A percentile compares a stretch with the other conserved stretches of the same genome.
phyloP scores from a whole-genome alignment of 2,797 vertebrate species.

The Geotrypetes seraphini region DNA sequence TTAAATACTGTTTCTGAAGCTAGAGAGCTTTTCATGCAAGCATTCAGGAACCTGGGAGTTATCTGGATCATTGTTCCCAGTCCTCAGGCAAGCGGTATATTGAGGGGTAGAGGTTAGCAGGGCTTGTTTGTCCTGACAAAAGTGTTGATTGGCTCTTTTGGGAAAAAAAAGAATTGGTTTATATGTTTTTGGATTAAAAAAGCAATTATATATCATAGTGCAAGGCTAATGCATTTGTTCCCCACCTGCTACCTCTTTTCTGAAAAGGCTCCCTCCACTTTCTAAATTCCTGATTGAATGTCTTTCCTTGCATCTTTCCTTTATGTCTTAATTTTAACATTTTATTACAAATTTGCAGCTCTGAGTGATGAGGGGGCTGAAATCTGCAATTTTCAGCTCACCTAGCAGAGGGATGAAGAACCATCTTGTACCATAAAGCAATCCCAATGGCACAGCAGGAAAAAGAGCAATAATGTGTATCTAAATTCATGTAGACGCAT shows the following conservation, averaged over 20 bases:
- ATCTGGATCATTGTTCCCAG: too few species aligned
- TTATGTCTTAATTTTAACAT: background rate
- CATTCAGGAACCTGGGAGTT: too few species aligned
- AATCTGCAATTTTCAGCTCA: too few species aligned
- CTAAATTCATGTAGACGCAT: too few species aligned
- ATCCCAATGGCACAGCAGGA: too few species aligned
- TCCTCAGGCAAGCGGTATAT: too few species aligned
- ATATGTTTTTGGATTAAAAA: fast-evolving
- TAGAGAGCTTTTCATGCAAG: too few species aligned
- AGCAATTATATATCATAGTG: background rate
- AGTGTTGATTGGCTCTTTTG: fast-evolving
- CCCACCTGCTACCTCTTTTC: background rate
- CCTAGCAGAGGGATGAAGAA: too few species aligned
- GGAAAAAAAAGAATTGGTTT: background rate
- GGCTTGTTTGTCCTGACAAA: fast-evolving
- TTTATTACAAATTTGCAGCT: background rate
- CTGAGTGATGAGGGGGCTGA: too few species aligned
- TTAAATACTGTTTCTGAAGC: too few species aligned
- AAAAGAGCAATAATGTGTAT: too few species aligned
- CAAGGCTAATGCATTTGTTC: fast-evolving
- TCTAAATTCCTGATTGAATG: background rate
- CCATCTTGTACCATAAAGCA: too few species aligned
- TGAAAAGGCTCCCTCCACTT: background rate
- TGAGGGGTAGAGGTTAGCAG: background rate
- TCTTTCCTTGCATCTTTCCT: background rate